Evolutionary conservation across 2,113 vertebrate species (phyloP), one percentile per base, ranked within the genome.

Genomic region (Scatophagus argus): DNA sequence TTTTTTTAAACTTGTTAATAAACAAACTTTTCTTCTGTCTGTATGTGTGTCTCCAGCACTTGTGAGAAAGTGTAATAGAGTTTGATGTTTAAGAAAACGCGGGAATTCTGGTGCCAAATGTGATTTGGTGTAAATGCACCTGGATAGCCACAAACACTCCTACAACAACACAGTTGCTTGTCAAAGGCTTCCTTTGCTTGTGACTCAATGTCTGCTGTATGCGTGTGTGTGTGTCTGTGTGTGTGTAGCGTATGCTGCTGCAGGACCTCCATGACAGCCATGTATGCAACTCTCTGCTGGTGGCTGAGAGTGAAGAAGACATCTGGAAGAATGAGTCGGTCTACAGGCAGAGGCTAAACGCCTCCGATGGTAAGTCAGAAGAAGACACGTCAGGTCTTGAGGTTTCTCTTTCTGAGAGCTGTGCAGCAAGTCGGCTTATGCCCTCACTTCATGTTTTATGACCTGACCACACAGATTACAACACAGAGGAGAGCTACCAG

Each of bases 281-380:
- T 4, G 90, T 97, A 64, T 99, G 98, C 85, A 97, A 99, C 92
- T 97, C 96, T 8, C 94, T 99, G 39, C 93, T 99, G 91, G 98
- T 99, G 81, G 98, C 97, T 3, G 98, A 99, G 93, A 99, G 97
- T 9, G 98, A 99, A 77, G 98, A 99, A 76, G 98, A 99, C 80
- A 97, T 99, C 89, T 99, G 98, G 98, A 98, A 99, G 91, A 97
- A 93, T 0, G 98, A 99, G 91, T 96, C 95, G 0, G 94, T 95
- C 10, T 99, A 96, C 79, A 95, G 94, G 77, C 96, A 96, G 75
- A 94, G 84, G 6, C 91, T 93, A 16, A 92, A 96, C 78, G 91
- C 94, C 31, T 95, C 94, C 0, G 98, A 99, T 3, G 98, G 98
- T 99, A 80, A 74, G 93, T 70, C 13, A 56, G n/a, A 19, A 6